phyloP scores from a whole-genome alignment of 2,113 vertebrate genomes.

The Sturnus vulgaris region DNA sequence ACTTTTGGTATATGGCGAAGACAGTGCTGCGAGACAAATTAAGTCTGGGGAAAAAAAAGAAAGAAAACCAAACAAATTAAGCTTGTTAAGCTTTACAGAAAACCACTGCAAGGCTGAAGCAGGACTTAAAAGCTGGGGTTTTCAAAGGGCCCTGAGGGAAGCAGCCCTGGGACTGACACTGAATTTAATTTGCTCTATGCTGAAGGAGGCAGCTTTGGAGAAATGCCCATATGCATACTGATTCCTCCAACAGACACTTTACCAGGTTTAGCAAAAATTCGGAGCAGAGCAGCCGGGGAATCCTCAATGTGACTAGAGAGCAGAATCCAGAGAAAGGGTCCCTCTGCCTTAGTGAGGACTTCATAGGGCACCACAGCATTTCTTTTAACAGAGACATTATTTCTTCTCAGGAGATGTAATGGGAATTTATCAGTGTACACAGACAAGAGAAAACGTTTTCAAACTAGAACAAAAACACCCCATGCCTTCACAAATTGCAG shows the following conservation, averaged over 20 bases:
- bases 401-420: not conserved
- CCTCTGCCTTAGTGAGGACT: not conserved
- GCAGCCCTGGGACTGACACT: not conserved
- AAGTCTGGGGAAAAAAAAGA: not conserved
- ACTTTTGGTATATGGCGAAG: not conserved
- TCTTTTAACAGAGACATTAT: not conserved
- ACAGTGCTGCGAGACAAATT: not conserved
- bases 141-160: slow-evolving; percentile 27
- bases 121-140: not conserved
- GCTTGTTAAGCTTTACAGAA: slow-evolving; percentile 12
- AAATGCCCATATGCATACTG: not conserved
- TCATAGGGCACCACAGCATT: not conserved
- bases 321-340: not conserved
- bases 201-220: slow-evolving; percentile 15
- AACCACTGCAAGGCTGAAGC: not conserved
- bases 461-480: not conserved
- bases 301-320: not conserved
- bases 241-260: not conserved
- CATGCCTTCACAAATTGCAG: not conserved
- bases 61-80: slow-evolving; percentile 29
- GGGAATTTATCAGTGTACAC: not conserved
- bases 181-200: slow-evolving; percentile 34
- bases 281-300: not conserved
- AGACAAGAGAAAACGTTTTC: slow-evolving; percentile 15
- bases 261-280: not conserved